Evolutionary conservation across 2,797 vertebrate species (phyloP).

Genomic region (Gastrophryne carolinensis): DNA sequence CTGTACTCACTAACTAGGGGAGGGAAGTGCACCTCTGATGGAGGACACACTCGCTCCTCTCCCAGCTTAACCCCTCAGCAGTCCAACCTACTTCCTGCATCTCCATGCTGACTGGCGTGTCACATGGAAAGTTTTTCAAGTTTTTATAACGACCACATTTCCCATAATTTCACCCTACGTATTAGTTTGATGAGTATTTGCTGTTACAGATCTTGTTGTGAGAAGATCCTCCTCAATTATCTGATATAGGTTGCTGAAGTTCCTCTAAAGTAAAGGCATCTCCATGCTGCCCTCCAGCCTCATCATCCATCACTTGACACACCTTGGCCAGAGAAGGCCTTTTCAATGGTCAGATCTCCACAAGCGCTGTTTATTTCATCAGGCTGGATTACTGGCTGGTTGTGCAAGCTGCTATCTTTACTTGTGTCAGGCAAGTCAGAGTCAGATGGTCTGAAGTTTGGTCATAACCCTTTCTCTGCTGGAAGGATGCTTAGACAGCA

Average conservation of each 20-base stretch:
- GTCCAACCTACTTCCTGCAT: not conserved
- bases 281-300: not conserved
- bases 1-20: conserved; percentile 39
- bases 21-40: conserved; percentile 42
- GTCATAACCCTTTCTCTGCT: conserved; percentile 15
- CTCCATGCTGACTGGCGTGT: conserved; percentile 3
- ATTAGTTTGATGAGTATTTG: too few relatives aligned
- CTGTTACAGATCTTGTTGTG: too few relatives aligned
- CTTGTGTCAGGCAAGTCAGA: not conserved
- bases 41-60: conserved; percentile 28
- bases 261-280: too few relatives aligned
- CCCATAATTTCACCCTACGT: too few relatives aligned
- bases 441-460: conserved; percentile 25
- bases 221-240: too few relatives aligned
- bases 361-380: not conserved
- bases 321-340: not conserved
- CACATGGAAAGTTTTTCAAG: not conserved
- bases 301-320: conserved; percentile 54
- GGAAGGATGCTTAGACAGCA: not conserved
- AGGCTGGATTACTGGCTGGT: conserved; percentile 31
- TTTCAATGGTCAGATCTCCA: not conserved
- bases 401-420: conserved; percentile 40
- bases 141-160: too few relatives aligned
- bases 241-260: too few relatives aligned
- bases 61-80: conserved; percentile 3